Conservation (phyloP, 2,888 invertebrate species). For the Phaedon cochleariae region DNA sequence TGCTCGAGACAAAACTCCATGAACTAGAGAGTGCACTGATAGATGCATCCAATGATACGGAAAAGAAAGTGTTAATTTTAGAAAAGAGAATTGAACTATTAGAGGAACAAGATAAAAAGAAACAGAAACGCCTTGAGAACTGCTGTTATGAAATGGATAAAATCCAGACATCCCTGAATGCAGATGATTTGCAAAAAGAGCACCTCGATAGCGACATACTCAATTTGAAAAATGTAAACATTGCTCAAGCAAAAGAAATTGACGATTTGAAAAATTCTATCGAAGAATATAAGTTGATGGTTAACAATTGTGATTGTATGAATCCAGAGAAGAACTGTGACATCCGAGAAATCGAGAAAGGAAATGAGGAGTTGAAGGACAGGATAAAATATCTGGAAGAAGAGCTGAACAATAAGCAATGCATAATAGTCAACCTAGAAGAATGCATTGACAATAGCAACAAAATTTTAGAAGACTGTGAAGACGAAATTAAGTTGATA, state of each 20-base stretch:
- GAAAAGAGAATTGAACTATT: slow-evolving; percentile 6
- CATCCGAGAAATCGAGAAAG: slow-evolving; percentile 1
- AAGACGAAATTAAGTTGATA: slow-evolving; percentile 30
- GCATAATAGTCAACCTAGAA: slow-evolving; percentile 30
- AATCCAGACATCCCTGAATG: neutral
- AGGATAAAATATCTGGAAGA: slow-evolving; percentile 15
- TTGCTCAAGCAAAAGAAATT: slow-evolving; percentile 4
- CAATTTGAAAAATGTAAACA: neutral
- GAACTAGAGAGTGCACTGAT: slow-evolving; percentile 4
- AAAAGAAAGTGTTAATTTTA: neutral
- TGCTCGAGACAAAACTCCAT: neutral
- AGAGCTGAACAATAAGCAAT: slow-evolving; percentile 24
- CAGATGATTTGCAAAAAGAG: neutral
- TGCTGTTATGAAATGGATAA: slow-evolving; percentile 12
- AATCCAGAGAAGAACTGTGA: neutral
- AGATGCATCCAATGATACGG: neutral
- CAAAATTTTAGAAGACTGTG: slow-evolving; percentile 31
- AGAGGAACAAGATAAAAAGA: slow-evolving; percentile 15
- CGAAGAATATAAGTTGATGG: neutral
- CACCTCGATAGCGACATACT: neutral
- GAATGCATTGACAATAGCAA: slow-evolving; percentile 36
- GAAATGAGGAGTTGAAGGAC: slow-evolving; percentile 2
- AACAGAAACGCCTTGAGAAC: slow-evolving; percentile 8
- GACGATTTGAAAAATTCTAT: neutral
- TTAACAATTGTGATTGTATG: slow-evolving; percentile 6